Conservation (phyloP, 2,797 vertebrate genomes). For the Arnoldichthys spilopterus region DNA sequence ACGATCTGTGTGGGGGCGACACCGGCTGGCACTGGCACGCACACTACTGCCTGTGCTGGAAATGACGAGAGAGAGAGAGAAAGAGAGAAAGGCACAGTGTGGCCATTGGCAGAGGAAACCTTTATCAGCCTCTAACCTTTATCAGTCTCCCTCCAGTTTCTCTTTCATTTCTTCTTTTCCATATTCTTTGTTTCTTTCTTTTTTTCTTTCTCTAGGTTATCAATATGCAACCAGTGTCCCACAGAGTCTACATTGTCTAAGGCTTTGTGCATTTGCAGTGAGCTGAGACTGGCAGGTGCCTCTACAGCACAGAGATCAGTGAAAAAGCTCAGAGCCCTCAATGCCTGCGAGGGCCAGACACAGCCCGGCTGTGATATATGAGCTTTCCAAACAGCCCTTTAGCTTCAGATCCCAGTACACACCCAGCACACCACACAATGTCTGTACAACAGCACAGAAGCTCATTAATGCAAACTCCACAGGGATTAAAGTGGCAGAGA, state of each 20-base stretch:
- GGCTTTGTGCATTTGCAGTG: background rate
- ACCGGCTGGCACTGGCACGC: conserved; percentile 58
- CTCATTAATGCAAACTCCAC: conserved; percentile 5
- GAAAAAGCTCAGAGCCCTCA: background rate
- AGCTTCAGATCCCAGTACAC: conserved; percentile 7
- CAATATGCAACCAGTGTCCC: too few species aligned
- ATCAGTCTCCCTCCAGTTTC: conserved; percentile 1
- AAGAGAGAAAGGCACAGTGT: conserved; percentile 43
- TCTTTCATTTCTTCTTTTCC: conserved; percentile 15
- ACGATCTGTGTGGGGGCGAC: conserved; percentile 63
- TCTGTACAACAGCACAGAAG: conserved; percentile 11
- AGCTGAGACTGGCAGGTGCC: conserved; percentile 15
- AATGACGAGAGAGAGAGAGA: conserved; percentile 47
- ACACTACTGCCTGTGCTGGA: conserved; percentile 21
- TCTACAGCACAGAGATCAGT: conserved; percentile 2
- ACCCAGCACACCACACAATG: background rate
- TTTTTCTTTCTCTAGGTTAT: background rate
- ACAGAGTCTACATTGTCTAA: too few species aligned
- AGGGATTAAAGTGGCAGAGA: conserved; percentile 2
- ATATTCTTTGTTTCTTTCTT: background rate
- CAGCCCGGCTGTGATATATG: conserved; percentile 17
- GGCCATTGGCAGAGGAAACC: conserved; percentile 8
- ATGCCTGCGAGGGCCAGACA: conserved; percentile 17
- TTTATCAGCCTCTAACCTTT: conserved; percentile 34
- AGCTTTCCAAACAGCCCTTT: conserved; percentile 5